Conservation (phyloP, 2,888 invertebrate species). For the Sesia apiformis region DNA sequence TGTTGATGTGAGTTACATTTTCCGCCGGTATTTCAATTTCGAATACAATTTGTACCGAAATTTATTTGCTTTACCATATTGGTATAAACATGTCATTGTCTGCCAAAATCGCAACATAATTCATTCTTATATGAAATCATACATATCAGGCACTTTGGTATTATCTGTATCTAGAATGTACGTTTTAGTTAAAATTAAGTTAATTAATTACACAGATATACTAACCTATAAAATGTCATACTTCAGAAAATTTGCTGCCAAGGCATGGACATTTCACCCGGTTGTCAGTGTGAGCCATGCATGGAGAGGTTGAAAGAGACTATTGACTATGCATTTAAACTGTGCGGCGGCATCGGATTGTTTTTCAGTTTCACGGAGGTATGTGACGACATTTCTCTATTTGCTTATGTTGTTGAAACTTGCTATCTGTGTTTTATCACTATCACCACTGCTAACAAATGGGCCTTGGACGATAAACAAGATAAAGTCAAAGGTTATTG, state of each 20-base stretch:
- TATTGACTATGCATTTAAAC: conserved; percentile 90
- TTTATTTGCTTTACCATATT: not conserved
- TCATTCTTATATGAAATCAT: too few relatives aligned
- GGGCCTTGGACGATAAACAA: not conserved
- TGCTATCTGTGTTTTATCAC: not conserved
- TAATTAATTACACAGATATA: too few relatives aligned
- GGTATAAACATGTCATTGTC: too few relatives aligned
- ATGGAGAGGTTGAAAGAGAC: conserved; percentile 82
- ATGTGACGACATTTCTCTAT: conserved; percentile 26
- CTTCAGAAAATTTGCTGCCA: conserved; percentile 75
- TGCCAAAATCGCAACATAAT: too few relatives aligned
- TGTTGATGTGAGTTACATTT: conserved; percentile 65
- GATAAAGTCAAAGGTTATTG: not conserved
- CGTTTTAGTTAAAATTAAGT: too few relatives aligned
- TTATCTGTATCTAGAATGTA: too few relatives aligned
- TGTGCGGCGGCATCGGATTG: conserved; percentile 93
- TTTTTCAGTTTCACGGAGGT: conserved; percentile 99
- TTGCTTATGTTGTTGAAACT: not conserved
- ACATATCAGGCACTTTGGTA: too few relatives aligned
- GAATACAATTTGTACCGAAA: not conserved
- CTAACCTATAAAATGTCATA: conserved; percentile 2
- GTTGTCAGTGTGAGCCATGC: conserved; percentile 83
- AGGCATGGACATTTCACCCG: conserved; percentile 18
- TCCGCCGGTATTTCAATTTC: not conserved
- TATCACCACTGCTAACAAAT: not conserved